These are phyloP conservation scores for Toxotes jaculatrix DNA, from an alignment of 2,113 vertebrate genomes.

Conservation along the genomic window DNA sequence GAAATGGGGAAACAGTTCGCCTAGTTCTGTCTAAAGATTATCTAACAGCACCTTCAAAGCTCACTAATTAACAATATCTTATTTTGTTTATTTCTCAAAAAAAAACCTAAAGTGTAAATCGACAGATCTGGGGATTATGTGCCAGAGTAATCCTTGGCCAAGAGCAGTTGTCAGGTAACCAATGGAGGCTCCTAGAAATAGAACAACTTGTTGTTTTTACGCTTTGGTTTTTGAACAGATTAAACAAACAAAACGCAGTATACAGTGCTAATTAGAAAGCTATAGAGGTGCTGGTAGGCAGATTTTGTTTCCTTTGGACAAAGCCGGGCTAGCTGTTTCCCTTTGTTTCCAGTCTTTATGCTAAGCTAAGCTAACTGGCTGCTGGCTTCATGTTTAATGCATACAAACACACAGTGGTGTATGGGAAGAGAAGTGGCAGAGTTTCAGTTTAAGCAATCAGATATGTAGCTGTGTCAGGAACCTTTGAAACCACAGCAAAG, in stretches of 20 bases:
- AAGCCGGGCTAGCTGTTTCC: background rate
- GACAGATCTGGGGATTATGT: too few species aligned
- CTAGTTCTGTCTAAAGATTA: too few species aligned
- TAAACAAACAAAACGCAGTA: background rate
- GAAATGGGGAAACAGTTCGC: background rate
- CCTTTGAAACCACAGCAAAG: conserved; percentile 60
- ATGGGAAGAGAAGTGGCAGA: conserved; percentile 53
- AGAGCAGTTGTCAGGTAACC: background rate
- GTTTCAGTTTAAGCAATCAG: conserved; percentile 68
- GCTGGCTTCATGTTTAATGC: background rate
- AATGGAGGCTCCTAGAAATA: background rate
- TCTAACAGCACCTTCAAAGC: background rate
- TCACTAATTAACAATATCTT: background rate
- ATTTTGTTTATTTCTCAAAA: background rate
- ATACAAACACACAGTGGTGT: conserved; percentile 23
- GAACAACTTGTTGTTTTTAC: background rate
- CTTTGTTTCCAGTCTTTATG: background rate
- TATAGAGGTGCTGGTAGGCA: too few species aligned
- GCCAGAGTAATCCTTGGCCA: background rate
- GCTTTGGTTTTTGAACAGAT: background rate
- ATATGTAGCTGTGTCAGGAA: conserved; percentile 57
- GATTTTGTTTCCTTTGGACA: background rate
- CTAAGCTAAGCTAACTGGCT: background rate
- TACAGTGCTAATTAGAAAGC: too few species aligned
- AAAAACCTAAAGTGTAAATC: too few species aligned